Conservation (phyloP, 2,113 vertebrate genomes). For the Lasiurus cinereus region DNA sequence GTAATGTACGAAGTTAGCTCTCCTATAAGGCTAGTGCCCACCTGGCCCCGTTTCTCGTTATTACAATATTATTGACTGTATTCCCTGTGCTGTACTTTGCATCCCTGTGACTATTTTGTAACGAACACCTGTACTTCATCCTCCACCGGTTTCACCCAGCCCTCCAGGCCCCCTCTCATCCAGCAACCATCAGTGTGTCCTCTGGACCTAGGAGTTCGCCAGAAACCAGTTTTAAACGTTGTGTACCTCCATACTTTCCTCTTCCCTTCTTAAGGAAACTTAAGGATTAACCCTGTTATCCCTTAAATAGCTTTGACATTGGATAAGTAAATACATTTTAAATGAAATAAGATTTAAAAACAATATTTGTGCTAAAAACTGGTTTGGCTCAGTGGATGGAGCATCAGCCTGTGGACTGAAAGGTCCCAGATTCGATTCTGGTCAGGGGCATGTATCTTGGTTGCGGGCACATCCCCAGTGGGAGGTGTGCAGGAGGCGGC, state of each 20-base stretch:
- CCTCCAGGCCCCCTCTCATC: neutral
- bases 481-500: too few species aligned
- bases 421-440: too few species aligned
- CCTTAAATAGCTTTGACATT: conserved; percentile 57
- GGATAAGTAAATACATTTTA: conserved; percentile 77
- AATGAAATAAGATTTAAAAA: conserved; percentile 75
- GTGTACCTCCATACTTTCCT: rapidly evolving
- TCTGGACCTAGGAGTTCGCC: neutral
- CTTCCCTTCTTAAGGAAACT: neutral
- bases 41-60: neutral
- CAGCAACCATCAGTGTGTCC: neutral
- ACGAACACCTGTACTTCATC: neutral
- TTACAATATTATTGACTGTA: neutral
- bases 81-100: neutral
- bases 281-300: neutral
- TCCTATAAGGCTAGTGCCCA: neutral
- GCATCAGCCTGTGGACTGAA: too few species aligned
- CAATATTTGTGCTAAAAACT: too few species aligned
- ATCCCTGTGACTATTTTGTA: neutral
- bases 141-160: neutral
- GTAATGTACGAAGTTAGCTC: neutral
- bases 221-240: neutral
- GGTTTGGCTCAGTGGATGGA: too few species aligned
- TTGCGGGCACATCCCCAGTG: too few species aligned
- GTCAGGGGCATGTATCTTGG: too few species aligned